Evolutionary conservation across 1,140 invertebrate genomes (phyloP).

Genomic region (Atta texana): DNA sequence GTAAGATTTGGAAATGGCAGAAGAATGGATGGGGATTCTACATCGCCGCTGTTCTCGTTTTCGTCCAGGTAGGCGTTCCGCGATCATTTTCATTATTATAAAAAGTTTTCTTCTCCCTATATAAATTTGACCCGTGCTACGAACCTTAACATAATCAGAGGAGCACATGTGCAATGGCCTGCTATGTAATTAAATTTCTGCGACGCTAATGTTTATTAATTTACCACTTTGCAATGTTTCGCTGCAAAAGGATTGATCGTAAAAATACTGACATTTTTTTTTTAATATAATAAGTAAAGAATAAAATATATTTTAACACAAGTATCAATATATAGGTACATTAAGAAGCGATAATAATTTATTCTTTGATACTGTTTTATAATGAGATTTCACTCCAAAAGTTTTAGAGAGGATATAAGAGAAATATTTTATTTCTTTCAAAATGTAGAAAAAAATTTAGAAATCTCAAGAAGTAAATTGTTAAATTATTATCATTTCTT

Average conservation of each 20-base stretch:
- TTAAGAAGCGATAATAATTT: not conserved
- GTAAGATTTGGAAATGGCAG: conserved; percentile 77
- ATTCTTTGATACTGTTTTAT: not conserved
- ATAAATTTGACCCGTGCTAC: conserved; percentile 66
- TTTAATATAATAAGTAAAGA: not conserved
- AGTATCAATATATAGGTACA: not conserved
- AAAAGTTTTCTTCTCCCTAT: conserved; percentile 29
- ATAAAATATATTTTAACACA: not conserved
- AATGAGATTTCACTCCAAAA: too few species aligned
- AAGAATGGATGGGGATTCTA: conserved; percentile 67
- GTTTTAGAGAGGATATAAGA: too few species aligned
- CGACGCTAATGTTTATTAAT: conserved; percentile 12
- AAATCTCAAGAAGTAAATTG: too few species aligned
- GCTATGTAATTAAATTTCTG: conserved; percentile 30
- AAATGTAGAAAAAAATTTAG: too few species aligned
- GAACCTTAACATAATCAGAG: conserved; percentile 20
- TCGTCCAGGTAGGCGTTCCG: conserved; percentile 70
- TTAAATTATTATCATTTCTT: too few species aligned
- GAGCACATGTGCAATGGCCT: conserved; percentile 43
- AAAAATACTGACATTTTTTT: not conserved
- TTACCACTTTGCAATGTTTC: not conserved
- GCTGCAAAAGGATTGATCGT: conserved; percentile 4
- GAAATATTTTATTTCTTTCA: too few species aligned
- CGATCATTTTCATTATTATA: conserved; percentile 67
- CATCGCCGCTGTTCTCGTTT: conserved; percentile 63